A percentile compares a stretch with the other conserved stretches of the same genome.
Evolutionary conservation across 2,888 invertebrate genomes (phyloP).

Genomic region (Calameuta pallipes): DNA sequence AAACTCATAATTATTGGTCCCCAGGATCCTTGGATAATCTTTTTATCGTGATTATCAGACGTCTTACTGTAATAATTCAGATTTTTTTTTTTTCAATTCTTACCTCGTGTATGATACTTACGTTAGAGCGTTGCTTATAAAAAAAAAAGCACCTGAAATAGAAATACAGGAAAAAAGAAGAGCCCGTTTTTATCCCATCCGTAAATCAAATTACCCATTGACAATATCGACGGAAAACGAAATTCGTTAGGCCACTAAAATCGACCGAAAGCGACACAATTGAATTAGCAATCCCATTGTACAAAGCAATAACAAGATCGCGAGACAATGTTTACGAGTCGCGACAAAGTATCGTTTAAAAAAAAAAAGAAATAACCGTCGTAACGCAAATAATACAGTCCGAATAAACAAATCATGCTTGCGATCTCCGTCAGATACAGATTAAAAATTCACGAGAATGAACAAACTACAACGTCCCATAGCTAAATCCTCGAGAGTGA

Average conservation of each 20-base stretch:
- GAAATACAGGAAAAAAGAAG: constrained; percentile 31
- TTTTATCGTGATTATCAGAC: not conserved
- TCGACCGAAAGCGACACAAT: not conserved
- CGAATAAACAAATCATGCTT: not conserved
- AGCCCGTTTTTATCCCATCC: constrained; percentile 8
- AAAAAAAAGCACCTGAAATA: constrained; percentile 25
- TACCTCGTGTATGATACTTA: constrained; percentile 29
- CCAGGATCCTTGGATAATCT: not conserved
- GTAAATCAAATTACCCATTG: not conserved
- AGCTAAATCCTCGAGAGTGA: not conserved
- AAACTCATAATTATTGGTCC: not conserved
- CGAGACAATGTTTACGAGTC: not conserved
- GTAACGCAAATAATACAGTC: too few relatives aligned
- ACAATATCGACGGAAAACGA: not conserved
- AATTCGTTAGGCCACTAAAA: not conserved
- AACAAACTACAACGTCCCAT: not conserved
- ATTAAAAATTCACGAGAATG: not conserved
- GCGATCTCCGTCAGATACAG: not conserved
- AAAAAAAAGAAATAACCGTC: not conserved
- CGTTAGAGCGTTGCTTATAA: constrained; percentile 6
- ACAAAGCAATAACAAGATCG: not conserved
- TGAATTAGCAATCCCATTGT: not conserved
- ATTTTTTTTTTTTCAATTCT: not conserved
- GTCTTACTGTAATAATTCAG: not conserved
- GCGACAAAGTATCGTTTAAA: not conserved